phyloP scores from a whole-genome alignment of 2,888 invertebrate genomes.

The Gisinianus flammeolus region DNA sequence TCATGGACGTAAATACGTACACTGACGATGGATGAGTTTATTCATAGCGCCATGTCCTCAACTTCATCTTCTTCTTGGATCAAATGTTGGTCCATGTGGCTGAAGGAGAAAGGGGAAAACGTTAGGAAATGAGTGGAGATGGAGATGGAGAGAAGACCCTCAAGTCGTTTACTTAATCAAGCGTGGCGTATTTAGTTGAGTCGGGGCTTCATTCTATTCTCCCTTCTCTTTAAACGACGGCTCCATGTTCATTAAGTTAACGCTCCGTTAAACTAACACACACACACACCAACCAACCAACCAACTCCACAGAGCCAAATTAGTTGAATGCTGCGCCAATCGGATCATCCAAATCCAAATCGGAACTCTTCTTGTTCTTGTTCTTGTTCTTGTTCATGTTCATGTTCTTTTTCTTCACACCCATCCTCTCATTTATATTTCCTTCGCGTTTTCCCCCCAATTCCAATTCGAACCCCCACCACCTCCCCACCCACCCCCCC shows the following conservation, averaged over 20 bases:
- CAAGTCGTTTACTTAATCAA: conserved; percentile 11
- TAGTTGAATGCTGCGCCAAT: background rate
- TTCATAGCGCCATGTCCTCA: background rate
- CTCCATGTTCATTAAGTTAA: conserved; percentile 9
- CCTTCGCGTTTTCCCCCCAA: background rate
- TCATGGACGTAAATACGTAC: no score
- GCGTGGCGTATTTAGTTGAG: background rate
- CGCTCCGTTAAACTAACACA: background rate
- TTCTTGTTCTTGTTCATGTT: background rate
- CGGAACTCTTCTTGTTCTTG: background rate
- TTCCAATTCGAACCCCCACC: no score
- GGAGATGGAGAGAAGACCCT: background rate
- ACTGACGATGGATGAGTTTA: background rate
- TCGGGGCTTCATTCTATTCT: no score
- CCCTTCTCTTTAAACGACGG: no score
- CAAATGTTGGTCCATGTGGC: background rate
- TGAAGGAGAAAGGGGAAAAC: background rate
- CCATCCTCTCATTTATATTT: background rate
- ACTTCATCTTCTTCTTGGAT: background rate
- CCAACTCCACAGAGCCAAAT: conserved; percentile 3
- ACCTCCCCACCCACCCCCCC: no score
- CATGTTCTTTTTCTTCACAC: background rate
- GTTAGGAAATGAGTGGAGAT: background rate
- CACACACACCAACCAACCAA: no score
- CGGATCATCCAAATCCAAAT: background rate